Base-by-base conservation (phyloP, 2,888 invertebrate genomes). In the Phania funesta region DNA sequence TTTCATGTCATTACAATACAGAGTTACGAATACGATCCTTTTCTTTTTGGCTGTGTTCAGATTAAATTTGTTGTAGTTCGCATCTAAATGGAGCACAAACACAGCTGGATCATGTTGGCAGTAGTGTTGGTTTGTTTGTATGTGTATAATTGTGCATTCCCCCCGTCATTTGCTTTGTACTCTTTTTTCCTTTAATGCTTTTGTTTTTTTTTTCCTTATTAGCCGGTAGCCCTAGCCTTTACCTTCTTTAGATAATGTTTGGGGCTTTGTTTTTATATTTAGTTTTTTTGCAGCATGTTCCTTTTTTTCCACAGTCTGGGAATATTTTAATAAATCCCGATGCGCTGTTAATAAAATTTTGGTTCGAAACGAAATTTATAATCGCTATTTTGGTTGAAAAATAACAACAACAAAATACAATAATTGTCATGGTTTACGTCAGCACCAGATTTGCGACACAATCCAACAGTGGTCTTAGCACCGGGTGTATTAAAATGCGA, bases 31-130 rank as follows among this genome's bases (percentile, higher is more conserved):
- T 56, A 18, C 20, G 20, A 29, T 48, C 32, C 18, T 22, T 46
- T 48, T 46, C 56, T 41, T 58, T n/a, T 9, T 65, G 20, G 24
- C 8, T 18, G 32, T 54, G 22, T 64, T 52, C 18, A 48, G 20
- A 32, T 68, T 76, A 22, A 60, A 65, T 29, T 35, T 73, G 71
- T 46, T 74, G 32, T 60, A 52, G 35, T 41, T 50, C 44, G 52
- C 64, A 75, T 70, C 78, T 74, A 82, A 70, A 75, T 82, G 82
- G 78, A 75, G 82, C 82, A 78, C 74, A 75, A 78, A 65, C 82
- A 52, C 82, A 82, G 78, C 82, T 82, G 82, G 82, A 82, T 82
- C 75, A 82, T 70, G 82, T 75, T 78, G 82, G 70, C 78, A 78
- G 74, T 70, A 68, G 22, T 71, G 64, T 58, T 44, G 16, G 3